These are phyloP conservation scores for Trichomalopsis sarcophagae DNA, from an alignment of 1,140 invertebrate species.

Conservation along the genomic window DNA sequence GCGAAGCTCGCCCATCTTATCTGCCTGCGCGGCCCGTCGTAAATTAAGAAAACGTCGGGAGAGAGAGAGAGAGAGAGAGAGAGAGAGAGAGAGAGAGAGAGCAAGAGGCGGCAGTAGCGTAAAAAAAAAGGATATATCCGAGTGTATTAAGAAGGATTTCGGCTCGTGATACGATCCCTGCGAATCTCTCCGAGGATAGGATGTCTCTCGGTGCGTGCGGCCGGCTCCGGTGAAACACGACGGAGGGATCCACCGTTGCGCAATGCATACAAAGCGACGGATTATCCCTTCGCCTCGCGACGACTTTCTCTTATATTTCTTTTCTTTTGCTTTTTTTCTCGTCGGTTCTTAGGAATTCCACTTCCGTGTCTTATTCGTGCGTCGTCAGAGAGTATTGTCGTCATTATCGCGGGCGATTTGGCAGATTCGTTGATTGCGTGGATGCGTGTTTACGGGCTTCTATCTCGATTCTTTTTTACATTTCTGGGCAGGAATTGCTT, in stretches of 20 bases:
- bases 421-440: neutral
- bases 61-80: neutral
- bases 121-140: neutral
- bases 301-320: neutral
- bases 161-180: neutral
- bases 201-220: neutral
- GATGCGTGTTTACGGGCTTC: neutral
- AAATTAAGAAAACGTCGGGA: slow-evolving; percentile 16
- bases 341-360: neutral
- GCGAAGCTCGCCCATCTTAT: neutral
- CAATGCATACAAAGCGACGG: slow-evolving; percentile 50
- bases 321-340: neutral
- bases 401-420: neutral
- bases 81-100: neutral
- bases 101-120: neutral
- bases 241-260: neutral
- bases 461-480: neutral
- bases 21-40: neutral
- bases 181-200: neutral
- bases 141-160: slow-evolving; percentile 37
- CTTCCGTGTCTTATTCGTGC: neutral
- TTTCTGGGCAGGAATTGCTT: neutral
- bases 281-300: slow-evolving; percentile 23
- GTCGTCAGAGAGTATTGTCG: neutral
- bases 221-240: neutral